A percentile compares a stretch with the other conserved stretches of the same genome.
These are phyloP conservation scores for Herminia tarsipennalis DNA, from an alignment of 2,888 invertebrate genomes.

Conservation along the genomic window DNA sequence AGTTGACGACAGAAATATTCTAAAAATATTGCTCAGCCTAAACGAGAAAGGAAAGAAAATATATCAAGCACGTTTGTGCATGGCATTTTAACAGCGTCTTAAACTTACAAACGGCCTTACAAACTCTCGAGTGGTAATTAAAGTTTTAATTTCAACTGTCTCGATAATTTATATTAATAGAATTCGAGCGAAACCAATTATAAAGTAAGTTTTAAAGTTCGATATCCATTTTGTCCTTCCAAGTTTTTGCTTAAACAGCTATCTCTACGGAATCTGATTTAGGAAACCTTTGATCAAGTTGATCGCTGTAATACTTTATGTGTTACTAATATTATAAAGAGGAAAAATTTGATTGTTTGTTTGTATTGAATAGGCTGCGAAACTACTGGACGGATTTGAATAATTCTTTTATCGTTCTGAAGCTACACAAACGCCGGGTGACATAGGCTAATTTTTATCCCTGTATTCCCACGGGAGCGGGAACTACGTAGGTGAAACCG, in stretches of 20 bases:
- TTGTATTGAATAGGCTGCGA: too few species aligned
- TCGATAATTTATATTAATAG: slow-evolving; percentile 31
- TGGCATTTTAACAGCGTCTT: slow-evolving; percentile 19
- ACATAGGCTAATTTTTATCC: too few species aligned
- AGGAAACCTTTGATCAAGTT: background rate
- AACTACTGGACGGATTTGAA: too few species aligned
- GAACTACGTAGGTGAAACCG: too few species aligned
- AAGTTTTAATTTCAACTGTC: slow-evolving; percentile 37
- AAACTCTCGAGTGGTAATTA: slow-evolving; percentile 32
- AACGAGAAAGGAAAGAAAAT: slow-evolving; percentile 27
- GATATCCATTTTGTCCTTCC: slow-evolving; percentile 11
- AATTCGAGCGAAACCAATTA: slow-evolving; percentile 29
- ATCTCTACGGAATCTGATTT: slow-evolving; percentile 7
- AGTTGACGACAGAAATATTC: too few species aligned
- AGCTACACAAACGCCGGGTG: too few species aligned
- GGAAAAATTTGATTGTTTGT: too few species aligned
- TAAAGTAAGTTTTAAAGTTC: slow-evolving; percentile 12
- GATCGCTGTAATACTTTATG: background rate
- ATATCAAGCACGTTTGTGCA: slow-evolving; percentile 25
- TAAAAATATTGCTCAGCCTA: too few species aligned
- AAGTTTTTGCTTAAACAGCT: slow-evolving; percentile 14
- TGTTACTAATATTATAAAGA: too few species aligned
- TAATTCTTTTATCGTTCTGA: too few species aligned
- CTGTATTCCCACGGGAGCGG: too few species aligned
- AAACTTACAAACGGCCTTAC: slow-evolving; percentile 17